Percentiles rank a stretch among this genome's conserved stretches.
These are phyloP conservation scores for Papilio aristodemus DNA, from an alignment of 1,140 invertebrate genomes.

Conservation along the genomic window DNA sequence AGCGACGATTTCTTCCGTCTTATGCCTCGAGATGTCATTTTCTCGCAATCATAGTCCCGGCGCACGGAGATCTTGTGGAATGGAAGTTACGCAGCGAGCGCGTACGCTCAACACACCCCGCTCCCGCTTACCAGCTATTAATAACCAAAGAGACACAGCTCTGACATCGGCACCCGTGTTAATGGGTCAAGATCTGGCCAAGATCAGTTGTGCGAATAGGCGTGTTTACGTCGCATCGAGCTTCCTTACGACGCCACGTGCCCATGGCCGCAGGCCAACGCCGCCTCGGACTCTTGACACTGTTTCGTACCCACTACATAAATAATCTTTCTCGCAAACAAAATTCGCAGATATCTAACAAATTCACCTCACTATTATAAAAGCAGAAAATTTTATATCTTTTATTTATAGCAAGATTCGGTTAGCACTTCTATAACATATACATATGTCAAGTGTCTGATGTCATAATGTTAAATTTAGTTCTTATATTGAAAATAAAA, in stretches of 20 bases:
- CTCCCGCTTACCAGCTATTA: conserved; percentile 63
- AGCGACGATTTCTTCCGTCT: conserved; percentile 93
- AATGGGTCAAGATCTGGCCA: conserved; percentile 80
- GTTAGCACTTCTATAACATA: too few relatives aligned
- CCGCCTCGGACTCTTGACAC: conserved; percentile 40
- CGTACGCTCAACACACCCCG: conserved; percentile 49
- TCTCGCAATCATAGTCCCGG: conserved; percentile 48
- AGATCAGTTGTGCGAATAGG: conserved; percentile 72
- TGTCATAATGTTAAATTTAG: too few relatives aligned
- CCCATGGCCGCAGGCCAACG: conserved; percentile 56
- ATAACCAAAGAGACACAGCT: conserved; percentile 70
- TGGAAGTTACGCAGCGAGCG: conserved; percentile 44
- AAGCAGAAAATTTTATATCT: too few relatives aligned
- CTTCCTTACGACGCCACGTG: conserved; percentile 63
- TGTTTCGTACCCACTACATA: conserved; percentile 37
- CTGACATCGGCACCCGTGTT: conserved; percentile 70
- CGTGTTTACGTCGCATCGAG: conserved; percentile 66
- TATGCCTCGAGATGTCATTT: conserved; percentile 86
- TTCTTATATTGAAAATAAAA: too few relatives aligned
- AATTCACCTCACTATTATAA: too few relatives aligned
- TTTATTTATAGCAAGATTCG: too few relatives aligned
- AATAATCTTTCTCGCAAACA: neutral
- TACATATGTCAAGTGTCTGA: too few relatives aligned
- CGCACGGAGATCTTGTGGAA: conserved; percentile 48
- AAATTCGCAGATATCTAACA: neutral